Base-by-base conservation (phyloP, 2,797 vertebrate genomes). In the Esox masquinongy region DNA sequence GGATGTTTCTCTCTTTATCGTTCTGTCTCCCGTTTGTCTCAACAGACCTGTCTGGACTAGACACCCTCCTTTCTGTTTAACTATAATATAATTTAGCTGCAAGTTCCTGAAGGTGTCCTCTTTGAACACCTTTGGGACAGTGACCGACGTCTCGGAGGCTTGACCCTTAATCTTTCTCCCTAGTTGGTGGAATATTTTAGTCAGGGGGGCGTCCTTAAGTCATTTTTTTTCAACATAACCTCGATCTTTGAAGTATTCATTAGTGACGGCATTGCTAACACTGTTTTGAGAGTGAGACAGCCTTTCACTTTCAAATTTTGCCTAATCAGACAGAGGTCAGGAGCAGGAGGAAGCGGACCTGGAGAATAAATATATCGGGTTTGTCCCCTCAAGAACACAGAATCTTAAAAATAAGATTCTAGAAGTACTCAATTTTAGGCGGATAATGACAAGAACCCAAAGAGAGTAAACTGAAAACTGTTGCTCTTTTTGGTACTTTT, bases 91-190 rank as follows among this genome's bases (percentile, higher is more conserved):
- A 22, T 22, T 1, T 59, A 9, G 53, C 53, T 59, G 6, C 53
- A n/a, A 59, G 53, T 59, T 19, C n/a, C 50, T 83, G 85, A 81
- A 81, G 74, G 88, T 89, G 85, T 75, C 66, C 70, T 12, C 76
- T 84, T 74, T 77, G 77, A 76, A 81, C 87, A 88, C 81, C 86
- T 83, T 53, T 22, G 77, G 82, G 83, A 86, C 72, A 74, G 22
- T 12, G 79, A 75, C 71, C 81, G 74, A 84, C 80, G 80, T 68
- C 47, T 79, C 73, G 83, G 49, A 82, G 79, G 78, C 80, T 76
- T 78, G 78, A 84, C 81, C 85, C 77, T 76, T 39, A 76, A 90
- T 87, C 85, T 86, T 87, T 89, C 83, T 76, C 81, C 87, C 74
- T 5, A 74, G 77, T 79, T 70, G 85, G 78, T 16, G 75, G 68